phyloP scores from a whole-genome alignment of 2,888 invertebrate species.

The Caenorhabditis sp. region DNA sequence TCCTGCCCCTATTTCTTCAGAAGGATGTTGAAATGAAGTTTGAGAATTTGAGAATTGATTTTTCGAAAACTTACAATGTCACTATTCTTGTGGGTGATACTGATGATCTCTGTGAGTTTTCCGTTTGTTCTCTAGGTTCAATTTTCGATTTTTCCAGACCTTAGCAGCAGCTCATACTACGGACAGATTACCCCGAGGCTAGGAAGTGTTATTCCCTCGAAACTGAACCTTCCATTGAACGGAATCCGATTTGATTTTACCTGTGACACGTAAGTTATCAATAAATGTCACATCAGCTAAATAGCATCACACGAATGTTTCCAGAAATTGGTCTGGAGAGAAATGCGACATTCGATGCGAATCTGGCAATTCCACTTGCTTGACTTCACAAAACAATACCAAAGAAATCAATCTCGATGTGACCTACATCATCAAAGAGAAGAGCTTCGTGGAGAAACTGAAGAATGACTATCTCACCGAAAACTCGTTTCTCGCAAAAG shows the following conservation, averaged over 20 bases:
- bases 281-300: background rate
- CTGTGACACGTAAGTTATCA: constrained; percentile 30
- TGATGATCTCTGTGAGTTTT: background rate
- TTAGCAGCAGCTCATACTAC: background rate
- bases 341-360: constrained; percentile 7
- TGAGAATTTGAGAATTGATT: constrained; percentile 22
- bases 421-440: constrained; percentile 23
- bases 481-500: constrained; percentile 11
- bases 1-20: no score
- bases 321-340: constrained; percentile 25
- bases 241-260: constrained; percentile 29
- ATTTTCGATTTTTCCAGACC: background rate
- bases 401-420: constrained; percentile 17
- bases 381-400: no score
- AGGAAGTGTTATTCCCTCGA: constrained; percentile 24
- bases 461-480: constrained; percentile 37
- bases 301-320: background rate
- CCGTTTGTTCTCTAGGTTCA: no score
- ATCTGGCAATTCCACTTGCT: background rate
- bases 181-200: constrained; percentile 17
- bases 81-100: constrained; percentile 19
- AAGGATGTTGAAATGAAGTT: constrained; percentile 18
- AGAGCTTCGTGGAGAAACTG: constrained; percentile 31
- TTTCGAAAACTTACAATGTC: constrained; percentile 16
- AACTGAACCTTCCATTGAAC: constrained; percentile 33